phyloP scores from a whole-genome alignment of 2,113 vertebrate species.

The Malurus alboscapulatus region DNA sequence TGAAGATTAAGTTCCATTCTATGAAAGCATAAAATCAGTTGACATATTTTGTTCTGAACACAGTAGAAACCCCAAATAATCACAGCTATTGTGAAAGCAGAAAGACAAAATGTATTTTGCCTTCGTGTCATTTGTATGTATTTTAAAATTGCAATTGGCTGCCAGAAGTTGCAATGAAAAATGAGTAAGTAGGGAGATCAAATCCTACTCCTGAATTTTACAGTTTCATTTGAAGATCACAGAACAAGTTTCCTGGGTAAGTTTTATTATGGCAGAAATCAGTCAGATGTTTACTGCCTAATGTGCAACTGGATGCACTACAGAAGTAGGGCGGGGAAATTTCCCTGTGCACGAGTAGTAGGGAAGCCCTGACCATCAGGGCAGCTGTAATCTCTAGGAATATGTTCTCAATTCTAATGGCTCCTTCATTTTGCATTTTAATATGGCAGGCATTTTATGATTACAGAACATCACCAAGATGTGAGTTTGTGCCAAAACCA shows the following conservation, averaged over 20 bases:
- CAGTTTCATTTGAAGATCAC: not conserved
- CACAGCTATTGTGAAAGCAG: not conserved
- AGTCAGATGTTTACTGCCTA: not conserved
- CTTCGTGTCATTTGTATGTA: not conserved
- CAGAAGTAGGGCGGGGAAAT: not conserved
- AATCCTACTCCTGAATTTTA: not conserved
- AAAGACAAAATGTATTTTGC: not conserved
- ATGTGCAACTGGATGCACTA: not conserved
- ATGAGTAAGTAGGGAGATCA: not conserved
- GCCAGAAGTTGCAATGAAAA: not conserved
- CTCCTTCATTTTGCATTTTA: not conserved
- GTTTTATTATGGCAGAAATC: not conserved
- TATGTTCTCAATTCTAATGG: not conserved
- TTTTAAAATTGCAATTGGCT: not conserved
- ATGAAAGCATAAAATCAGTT: not conserved
- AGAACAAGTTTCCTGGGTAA: not conserved
- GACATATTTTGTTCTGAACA: not conserved
- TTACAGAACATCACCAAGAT: not conserved
- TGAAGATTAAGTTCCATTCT: not conserved
- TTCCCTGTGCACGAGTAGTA: not conserved
- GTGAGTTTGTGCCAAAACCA: not conserved
- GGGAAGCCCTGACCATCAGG: not conserved
- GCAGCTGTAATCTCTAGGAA: not conserved
- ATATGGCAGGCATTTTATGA: not conserved
- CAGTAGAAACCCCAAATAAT: not conserved